Evolutionary conservation across 2,113 vertebrate species (phyloP), one percentile per base, ranked within the genome.

Genomic region (Cyanistes caeruleus): DNA sequence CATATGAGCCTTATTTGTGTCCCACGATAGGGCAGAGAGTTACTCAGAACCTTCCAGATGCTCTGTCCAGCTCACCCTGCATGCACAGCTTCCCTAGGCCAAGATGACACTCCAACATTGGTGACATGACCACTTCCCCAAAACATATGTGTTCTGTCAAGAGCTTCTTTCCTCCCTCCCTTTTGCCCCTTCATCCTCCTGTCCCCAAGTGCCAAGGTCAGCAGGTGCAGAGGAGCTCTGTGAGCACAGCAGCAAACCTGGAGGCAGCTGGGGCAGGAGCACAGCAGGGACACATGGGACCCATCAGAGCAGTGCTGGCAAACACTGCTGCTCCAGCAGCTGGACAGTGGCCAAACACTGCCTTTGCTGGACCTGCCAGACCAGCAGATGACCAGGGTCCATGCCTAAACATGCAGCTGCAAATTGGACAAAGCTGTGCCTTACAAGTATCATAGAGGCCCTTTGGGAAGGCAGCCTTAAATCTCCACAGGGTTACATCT

Each of bases 401-500:
- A 37, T 18, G 60, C 48, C 93, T 56, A 56, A 56, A 77, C 86
- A 93, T 56, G 62, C 84, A 91, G 94, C 77, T 97, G 88, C 86
- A 89, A 94, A 88, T 62, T 82, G 10, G 5, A 95, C 89, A 93
- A 69, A 52, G 31, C 67, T 78, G 27, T 90, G 92, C 93, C 22
- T 37, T 87, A 88, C 87, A 97, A 96, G 76, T 55, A 62, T 3
- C 4, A 16, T 24, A 82, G 56, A 87, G 87, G 69, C 82, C 89
- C 53, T 77, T 31, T 33, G 67, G 94, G 78, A 84, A 78, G 49
- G 49, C 44, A 11, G 80, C 46, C 67, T 94, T 78, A 35, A 93
- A 93, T 94, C 96, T 97, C 86, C 92, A 43, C 48, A 93, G 94
- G 67, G 78, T 96, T 96, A 96, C 2, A 1, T 93, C 93, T 97